A percentile compares a stretch with the other conserved stretches of the same genome.
These are phyloP conservation scores for Sphaerodactylus townsendi DNA, from an alignment of 2,113 vertebrate genomes.

Conservation along the genomic window DNA sequence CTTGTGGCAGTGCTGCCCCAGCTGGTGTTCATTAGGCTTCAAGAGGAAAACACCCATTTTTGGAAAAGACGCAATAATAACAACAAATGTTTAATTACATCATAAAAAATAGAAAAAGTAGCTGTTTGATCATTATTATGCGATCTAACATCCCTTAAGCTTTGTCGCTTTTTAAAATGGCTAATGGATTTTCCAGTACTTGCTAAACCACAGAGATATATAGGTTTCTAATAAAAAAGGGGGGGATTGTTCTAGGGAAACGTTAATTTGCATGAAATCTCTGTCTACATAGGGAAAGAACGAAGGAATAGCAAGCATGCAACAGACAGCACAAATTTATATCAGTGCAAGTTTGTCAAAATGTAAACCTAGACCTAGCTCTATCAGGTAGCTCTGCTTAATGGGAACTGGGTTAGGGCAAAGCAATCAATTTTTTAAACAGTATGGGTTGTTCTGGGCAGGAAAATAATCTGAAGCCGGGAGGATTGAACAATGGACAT, in stretches of 20 bases:
- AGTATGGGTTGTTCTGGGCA: too few species aligned
- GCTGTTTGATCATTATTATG: slow-evolving; percentile 61
- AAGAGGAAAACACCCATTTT: slow-evolving; percentile 61
- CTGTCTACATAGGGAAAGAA: neutral
- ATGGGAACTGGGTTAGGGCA: neutral
- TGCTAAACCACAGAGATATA: slow-evolving; percentile 54
- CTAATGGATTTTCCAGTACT: slow-evolving; percentile 65
- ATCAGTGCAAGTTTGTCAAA: neutral
- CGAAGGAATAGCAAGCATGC: neutral
- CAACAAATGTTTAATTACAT: slow-evolving; percentile 73
- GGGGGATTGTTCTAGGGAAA: slow-evolving; percentile 51
- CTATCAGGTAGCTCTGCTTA: neutral
- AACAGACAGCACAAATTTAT: neutral
- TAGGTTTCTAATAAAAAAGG: slow-evolving; percentile 45
- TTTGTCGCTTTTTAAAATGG: slow-evolving; percentile 55
- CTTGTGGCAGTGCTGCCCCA: slow-evolving; percentile 53
- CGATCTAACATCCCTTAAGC: slow-evolving; percentile 65
- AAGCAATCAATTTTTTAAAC: too few species aligned
- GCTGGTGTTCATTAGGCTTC: slow-evolving; percentile 66
- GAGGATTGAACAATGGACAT: too few species aligned
- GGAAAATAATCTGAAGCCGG: too few species aligned
- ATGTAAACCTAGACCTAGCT: neutral
- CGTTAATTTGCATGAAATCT: slow-evolving; percentile 24
- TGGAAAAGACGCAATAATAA: slow-evolving; percentile 69
- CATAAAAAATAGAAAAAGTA: slow-evolving; percentile 61